Evolutionary conservation across 2,113 vertebrate genomes (phyloP).

Genomic region (Ciconia maguari): DNA sequence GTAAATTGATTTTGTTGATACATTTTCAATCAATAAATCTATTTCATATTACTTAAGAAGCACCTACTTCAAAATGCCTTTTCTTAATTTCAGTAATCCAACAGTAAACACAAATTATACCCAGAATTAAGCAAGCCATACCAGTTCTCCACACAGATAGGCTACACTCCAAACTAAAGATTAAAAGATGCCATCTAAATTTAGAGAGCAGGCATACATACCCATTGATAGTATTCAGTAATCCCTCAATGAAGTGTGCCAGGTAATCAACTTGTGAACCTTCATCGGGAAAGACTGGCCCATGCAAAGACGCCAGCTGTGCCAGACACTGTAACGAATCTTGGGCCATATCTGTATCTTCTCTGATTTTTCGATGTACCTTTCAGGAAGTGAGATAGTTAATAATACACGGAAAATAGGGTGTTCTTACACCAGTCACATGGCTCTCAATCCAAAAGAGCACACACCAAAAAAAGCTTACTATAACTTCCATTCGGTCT

Average conservation of each 20-base stretch:
- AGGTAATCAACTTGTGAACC: constrained; percentile 95
- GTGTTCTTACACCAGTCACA: constrained; percentile 71
- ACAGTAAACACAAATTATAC: not conserved
- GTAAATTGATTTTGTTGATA: not conserved
- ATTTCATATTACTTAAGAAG: not conserved
- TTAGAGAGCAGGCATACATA: constrained; percentile 77
- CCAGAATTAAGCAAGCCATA: not conserved
- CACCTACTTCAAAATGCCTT: not conserved
- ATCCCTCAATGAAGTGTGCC: constrained; percentile 96
- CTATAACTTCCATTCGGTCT: constrained; percentile 41
- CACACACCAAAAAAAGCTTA: constrained; percentile 62
- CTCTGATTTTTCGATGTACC: constrained; percentile 98
- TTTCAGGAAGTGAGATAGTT: constrained; percentile 73
- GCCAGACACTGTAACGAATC: constrained; percentile 97
- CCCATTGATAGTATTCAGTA: constrained; percentile 97
- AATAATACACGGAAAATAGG: constrained; percentile 69
- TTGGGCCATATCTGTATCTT: constrained; percentile 99
- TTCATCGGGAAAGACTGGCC: constrained; percentile 95
- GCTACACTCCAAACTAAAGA: not conserved
- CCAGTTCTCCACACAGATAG: not conserved
- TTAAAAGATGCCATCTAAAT: constrained; percentile 27
- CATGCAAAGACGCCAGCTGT: constrained; percentile 95
- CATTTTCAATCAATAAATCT: not conserved
- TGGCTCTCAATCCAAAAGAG: constrained; percentile 61
- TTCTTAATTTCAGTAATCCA: not conserved